Percentiles rank a stretch among this genome's conserved stretches.
Conservation (phyloP, 2,797 vertebrate genomes). For the Sarcophilus harrisii region DNA sequence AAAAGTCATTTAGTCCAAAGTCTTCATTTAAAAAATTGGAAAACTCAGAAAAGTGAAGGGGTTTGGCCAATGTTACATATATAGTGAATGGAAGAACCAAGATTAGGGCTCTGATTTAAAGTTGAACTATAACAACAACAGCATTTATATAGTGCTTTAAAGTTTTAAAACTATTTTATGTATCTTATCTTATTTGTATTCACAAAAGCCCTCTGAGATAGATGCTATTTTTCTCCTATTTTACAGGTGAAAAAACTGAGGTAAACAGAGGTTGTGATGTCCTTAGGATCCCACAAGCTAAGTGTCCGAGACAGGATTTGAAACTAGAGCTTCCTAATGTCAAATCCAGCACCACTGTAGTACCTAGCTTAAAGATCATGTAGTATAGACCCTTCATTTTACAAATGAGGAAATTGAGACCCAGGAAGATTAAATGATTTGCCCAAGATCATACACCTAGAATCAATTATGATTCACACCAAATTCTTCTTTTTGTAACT, state of each 20-base stretch:
- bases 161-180: neutral
- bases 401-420: neutral
- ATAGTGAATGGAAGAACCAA: neutral
- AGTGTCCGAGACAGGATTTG: neutral
- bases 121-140: neutral
- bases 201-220: neutral
- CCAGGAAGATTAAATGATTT: neutral
- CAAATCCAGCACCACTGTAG: neutral
- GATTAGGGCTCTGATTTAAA: neutral
- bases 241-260: neutral
- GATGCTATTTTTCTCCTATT: neutral
- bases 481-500: neutral
- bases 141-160: neutral
- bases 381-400: neutral
- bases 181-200: neutral
- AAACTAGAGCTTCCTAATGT: neutral
- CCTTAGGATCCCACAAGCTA: neutral
- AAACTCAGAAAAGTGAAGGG: neutral
- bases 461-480: neutral
- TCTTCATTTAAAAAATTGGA: slow-evolving; percentile 37
- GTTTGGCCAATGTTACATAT: neutral
- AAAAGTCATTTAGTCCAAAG: slow-evolving; percentile 5
- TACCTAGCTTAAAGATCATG: neutral
- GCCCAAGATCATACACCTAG: neutral
- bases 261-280: neutral